These are phyloP conservation scores for Heliconius cydno DNA, from an alignment of 2,888 invertebrate genomes.

Conservation along the genomic window DNA sequence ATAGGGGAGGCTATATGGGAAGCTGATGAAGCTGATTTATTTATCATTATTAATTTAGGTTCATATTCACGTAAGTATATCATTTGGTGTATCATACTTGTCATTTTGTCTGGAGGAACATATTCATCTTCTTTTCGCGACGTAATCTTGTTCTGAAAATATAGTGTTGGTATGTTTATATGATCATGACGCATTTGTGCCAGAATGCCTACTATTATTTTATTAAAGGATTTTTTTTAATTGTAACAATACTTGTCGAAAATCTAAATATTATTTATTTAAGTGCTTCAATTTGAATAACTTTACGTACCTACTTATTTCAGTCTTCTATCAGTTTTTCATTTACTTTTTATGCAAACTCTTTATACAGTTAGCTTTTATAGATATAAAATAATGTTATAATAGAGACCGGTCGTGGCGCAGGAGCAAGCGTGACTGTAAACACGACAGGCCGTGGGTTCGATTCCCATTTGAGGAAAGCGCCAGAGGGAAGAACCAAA, in stretches of 20 bases:
- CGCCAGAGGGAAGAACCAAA: too few relatives aligned
- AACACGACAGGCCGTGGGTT: too few relatives aligned
- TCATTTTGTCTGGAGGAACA: slow-evolving; percentile 12
- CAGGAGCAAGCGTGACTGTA: too few relatives aligned
- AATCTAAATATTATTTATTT: not conserved
- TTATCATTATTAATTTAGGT: not conserved
- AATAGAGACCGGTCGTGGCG: too few relatives aligned
- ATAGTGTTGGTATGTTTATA: not conserved
- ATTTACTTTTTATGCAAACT: too few relatives aligned
- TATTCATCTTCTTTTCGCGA: slow-evolving; percentile 23
- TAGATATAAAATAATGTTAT: too few relatives aligned
- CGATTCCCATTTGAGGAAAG: too few relatives aligned
- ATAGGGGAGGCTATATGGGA: too few relatives aligned
- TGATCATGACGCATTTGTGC: slow-evolving; percentile 10
- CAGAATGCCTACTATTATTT: not conserved
- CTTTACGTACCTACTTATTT: not conserved
- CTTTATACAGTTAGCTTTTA: too few relatives aligned
- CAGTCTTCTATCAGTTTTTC: too few relatives aligned
- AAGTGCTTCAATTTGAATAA: not conserved
- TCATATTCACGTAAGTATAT: slow-evolving; percentile 1
- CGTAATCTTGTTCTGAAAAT: slow-evolving; percentile 25
- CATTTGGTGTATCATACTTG: not conserved
- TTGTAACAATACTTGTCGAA: not conserved
- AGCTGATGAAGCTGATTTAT: too few relatives aligned
- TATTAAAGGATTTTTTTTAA: slow-evolving; percentile 11